Conservation (phyloP, 2,113 vertebrate genomes). For the Neolamprologus brichardi region DNA sequence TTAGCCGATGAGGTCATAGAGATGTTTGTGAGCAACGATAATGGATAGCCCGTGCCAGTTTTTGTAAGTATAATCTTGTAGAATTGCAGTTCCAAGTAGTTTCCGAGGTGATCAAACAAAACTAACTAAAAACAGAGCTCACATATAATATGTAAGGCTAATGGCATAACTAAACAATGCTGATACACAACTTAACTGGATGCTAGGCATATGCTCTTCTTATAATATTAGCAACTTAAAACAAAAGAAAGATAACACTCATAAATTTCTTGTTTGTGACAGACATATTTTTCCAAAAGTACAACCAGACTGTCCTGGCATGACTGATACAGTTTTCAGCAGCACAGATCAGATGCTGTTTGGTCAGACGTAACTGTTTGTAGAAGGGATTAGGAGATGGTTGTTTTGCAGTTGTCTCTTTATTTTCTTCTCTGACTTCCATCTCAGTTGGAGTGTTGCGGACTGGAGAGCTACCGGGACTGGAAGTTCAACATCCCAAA, state of each 20-base stretch:
- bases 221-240: not conserved
- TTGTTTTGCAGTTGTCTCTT: not conserved
- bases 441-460: constrained; percentile 41
- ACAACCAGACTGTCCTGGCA: not conserved
- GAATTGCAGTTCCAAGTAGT: not conserved
- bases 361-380: not conserved
- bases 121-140: not conserved
- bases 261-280: not conserved
- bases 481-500: constrained; percentile 38
- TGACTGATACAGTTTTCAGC: not conserved
- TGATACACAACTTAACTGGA: not conserved
- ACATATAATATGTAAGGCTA: not conserved
- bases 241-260: not conserved
- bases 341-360: not conserved
- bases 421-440: not conserved
- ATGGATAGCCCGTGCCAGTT: not conserved
- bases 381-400: not conserved
- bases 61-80: not conserved
- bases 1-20: not conserved
- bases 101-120: not conserved
- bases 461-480: constrained; percentile 29
- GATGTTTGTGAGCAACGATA: not conserved
- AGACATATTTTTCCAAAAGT: fast-evolving
- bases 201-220: not conserved
- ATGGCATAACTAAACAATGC: not conserved